A percentile compares a stretch with the other conserved stretches of the same genome.
Evolutionary conservation across 2,888 invertebrate species (phyloP).

Genomic region (Acanthococcus lagerstroemiae): DNA sequence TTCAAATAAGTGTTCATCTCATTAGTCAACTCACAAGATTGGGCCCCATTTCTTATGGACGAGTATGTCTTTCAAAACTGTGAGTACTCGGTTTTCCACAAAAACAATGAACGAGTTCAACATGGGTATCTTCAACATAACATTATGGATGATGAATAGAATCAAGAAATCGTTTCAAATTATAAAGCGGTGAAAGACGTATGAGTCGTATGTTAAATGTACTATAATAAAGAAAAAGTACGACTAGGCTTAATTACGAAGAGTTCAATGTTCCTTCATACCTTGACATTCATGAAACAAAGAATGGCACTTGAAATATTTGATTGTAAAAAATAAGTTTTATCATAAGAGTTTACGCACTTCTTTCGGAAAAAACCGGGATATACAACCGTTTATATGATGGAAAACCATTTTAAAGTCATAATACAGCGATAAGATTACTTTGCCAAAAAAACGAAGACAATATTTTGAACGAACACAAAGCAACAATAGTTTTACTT

Average conservation of each 20-base stretch:
- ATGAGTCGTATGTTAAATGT: too few relatives aligned
- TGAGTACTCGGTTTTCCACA: too few relatives aligned
- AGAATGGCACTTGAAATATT: conserved; percentile 2
- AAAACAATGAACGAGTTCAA: too few relatives aligned
- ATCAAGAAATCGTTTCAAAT: too few relatives aligned
- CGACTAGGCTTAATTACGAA: not conserved
- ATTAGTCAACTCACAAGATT: too few relatives aligned
- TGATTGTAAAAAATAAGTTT: not conserved
- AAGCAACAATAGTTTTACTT: not conserved
- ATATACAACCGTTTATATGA: conserved; percentile 4
- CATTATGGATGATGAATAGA: too few relatives aligned
- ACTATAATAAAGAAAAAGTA: too few relatives aligned
- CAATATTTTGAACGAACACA: not conserved
- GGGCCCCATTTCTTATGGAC: too few relatives aligned
- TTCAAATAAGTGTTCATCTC: too few relatives aligned
- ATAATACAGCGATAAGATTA: not conserved
- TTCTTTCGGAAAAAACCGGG: conserved; percentile 3
- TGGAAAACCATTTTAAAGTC: conserved; percentile 11
- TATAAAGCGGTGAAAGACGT: too few relatives aligned
- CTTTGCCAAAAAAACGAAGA: not conserved
- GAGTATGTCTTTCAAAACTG: too few relatives aligned
- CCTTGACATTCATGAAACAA: conserved; percentile 14
- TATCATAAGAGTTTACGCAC: conserved; percentile 8
- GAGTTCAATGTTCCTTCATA: conserved; percentile 21
- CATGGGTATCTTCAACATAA: too few relatives aligned